phyloP scores from a whole-genome alignment of 2,888 invertebrate species.

The Caenorhabditis panamensis region DNA sequence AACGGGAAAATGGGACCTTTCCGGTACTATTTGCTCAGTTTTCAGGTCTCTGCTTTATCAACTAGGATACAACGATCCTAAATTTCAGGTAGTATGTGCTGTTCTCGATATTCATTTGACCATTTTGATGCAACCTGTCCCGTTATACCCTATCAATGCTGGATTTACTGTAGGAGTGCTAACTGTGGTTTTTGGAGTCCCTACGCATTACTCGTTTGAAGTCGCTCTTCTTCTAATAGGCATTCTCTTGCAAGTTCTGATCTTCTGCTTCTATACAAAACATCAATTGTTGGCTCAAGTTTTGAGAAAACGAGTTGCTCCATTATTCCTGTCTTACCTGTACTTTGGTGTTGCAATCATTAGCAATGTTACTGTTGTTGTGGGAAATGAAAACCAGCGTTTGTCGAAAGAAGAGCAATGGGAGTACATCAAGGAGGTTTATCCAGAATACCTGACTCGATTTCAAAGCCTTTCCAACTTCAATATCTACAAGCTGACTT shows the following conservation, averaged over 20 bases:
- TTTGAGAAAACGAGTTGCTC: too few species aligned
- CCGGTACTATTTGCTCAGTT: slow-evolving; percentile 8
- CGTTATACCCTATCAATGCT: slow-evolving; percentile 18
- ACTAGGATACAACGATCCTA: too few species aligned
- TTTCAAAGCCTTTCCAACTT: background rate
- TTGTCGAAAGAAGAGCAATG: background rate
- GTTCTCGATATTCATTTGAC: slow-evolving; percentile 12
- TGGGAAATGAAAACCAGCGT: background rate
- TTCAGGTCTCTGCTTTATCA: too few species aligned
- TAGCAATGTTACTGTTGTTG: too few species aligned
- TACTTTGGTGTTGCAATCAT: too few species aligned
- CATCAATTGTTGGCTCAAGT: too few species aligned
- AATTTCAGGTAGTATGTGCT: slow-evolving; percentile 17
- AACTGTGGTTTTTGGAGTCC: background rate
- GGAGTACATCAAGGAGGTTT: background rate
- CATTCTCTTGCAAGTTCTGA: background rate
- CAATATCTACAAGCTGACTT: background rate
- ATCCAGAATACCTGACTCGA: background rate
- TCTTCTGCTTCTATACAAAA: background rate
- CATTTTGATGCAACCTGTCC: slow-evolving; percentile 15
- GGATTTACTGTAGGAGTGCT: slow-evolving; percentile 3
- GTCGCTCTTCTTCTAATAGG: background rate
- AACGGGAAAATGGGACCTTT: slow-evolving; percentile 25
- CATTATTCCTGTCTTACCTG: too few species aligned
- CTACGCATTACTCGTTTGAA: background rate